These are phyloP conservation scores for Hemibagrus wyckioides DNA, from an alignment of 2,113 vertebrate species.

Conservation along the genomic window DNA sequence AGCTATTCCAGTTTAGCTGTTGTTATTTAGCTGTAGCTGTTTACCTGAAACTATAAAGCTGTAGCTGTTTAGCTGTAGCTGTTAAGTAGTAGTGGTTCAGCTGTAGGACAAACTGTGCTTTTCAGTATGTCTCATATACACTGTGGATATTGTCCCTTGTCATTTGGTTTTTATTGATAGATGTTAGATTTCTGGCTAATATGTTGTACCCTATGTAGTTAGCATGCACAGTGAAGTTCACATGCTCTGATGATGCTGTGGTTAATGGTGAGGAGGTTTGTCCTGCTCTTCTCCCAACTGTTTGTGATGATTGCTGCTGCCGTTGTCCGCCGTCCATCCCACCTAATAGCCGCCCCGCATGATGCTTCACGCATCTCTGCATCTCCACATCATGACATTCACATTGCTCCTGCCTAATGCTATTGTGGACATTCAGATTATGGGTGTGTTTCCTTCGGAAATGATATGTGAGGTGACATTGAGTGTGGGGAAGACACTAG, in stretches of 20 bases:
- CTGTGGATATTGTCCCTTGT: too few species aligned
- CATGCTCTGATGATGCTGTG: background rate
- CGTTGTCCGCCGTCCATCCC: background rate
- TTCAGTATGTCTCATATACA: too few species aligned
- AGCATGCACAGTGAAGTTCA: too few species aligned
- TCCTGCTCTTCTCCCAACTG: background rate
- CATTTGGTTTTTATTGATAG: too few species aligned
- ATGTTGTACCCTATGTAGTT: too few species aligned
- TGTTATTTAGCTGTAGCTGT: too few species aligned
- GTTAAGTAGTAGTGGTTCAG: too few species aligned
- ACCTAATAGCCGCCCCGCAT: background rate
- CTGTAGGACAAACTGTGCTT: too few species aligned
- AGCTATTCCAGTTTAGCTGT: too few species aligned
- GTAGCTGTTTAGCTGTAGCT: too few species aligned
- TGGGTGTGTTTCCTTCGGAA: background rate
- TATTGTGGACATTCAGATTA: conserved; percentile 5
- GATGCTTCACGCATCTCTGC: conserved; percentile 12
- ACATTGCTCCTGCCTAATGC: background rate
- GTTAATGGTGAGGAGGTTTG: background rate
- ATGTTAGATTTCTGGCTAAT: too few species aligned
- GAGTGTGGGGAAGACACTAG: background rate
- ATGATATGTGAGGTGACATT: conserved; percentile 13
- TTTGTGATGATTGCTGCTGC: conserved; percentile 4
- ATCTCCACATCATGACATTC: background rate
- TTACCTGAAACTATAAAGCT: too few species aligned